Evolutionary conservation across 2,888 invertebrate species (phyloP).

Genomic region (Melinaea marsaeus): DNA sequence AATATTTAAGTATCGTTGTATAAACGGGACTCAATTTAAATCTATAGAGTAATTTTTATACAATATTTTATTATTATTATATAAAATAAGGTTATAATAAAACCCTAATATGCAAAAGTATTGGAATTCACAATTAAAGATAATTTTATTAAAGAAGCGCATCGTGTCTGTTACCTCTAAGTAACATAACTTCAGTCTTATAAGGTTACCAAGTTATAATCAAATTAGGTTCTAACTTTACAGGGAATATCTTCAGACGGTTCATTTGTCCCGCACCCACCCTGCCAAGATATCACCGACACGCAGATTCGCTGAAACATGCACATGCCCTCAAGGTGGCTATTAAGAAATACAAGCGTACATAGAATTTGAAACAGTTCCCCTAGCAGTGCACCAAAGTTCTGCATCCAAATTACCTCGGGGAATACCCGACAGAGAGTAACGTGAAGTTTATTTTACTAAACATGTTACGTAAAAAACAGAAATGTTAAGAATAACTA

Average conservation of each 20-base stretch:
- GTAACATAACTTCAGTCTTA: neutral
- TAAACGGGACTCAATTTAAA: neutral
- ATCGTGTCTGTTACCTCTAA: neutral
- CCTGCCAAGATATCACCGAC: conserved; percentile 30
- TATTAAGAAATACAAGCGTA: conserved; percentile 58
- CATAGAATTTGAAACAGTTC: conserved; percentile 59
- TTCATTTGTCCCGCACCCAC: conserved; percentile 11
- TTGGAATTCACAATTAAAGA: too few species aligned
- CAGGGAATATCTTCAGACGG: conserved; percentile 12
- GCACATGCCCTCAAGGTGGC: conserved; percentile 54
- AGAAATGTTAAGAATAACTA: neutral
- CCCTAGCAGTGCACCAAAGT: conserved; percentile 63
- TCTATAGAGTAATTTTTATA: neutral
- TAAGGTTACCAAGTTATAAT: too few species aligned
- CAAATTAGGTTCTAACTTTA: too few species aligned
- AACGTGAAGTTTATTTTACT: conserved; percentile 3
- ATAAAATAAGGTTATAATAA: neutral
- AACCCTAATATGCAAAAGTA: too few species aligned
- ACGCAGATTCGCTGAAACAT: conserved; percentile 35
- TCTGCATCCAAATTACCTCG: conserved; percentile 67
- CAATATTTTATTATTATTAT: neutral
- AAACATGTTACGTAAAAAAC: neutral
- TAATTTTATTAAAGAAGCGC: neutral
- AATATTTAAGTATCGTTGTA: conserved; percentile 18
- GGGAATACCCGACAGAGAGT: conserved; percentile 36